Conservation (phyloP, 2,797 vertebrate species). For the Sebastes diaconus region DNA sequence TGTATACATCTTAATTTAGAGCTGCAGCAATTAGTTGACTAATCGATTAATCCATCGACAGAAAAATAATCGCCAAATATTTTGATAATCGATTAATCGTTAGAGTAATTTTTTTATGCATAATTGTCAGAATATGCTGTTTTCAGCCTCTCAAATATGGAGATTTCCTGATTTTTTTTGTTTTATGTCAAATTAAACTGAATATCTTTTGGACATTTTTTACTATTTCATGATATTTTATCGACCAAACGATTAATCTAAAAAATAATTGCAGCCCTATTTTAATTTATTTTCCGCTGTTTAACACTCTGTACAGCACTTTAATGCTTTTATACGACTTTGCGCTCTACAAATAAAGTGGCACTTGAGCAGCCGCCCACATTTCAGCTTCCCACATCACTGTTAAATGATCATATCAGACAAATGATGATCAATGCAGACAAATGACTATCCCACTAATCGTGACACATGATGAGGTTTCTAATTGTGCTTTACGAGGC, state of each 20-base stretch:
- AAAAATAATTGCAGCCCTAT: background rate
- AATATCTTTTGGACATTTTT: background rate
- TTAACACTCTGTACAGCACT: background rate
- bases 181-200: background rate
- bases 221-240: background rate
- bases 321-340: conserved; percentile 1
- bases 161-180: background rate
- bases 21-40: background rate
- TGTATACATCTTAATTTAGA: background rate
- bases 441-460: conserved; percentile 30
- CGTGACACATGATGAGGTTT: conserved; percentile 26
- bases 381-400: conserved; percentile 1
- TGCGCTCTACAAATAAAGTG: background rate
- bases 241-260: background rate
- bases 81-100: background rate
- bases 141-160: background rate
- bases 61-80: background rate
- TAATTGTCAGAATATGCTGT: background rate
- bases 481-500: conserved; percentile 28
- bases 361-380: background rate
- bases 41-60: too few species aligned
- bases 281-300: background rate
- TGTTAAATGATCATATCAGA: conserved; percentile 25
- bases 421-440: conserved; percentile 44
- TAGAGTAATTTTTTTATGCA: background rate